A percentile compares a stretch with the other conserved stretches of the same genome.
Evolutionary conservation across 1,140 invertebrate genomes (phyloP).

Genomic region (Magallana ariakensis): DNA sequence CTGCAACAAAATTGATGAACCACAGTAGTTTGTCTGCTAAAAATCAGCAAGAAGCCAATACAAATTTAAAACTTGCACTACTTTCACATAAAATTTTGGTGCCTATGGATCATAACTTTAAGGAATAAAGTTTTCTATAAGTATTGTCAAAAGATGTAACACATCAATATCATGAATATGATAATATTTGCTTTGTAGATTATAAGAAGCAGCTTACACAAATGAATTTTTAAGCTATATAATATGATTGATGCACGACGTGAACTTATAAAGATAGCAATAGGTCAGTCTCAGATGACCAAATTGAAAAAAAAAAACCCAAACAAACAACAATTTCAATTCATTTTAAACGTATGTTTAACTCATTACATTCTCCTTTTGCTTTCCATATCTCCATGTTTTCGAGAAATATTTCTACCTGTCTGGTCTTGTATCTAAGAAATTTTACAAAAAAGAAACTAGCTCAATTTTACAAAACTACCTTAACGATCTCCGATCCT

Average conservation of each 20-base stretch:
- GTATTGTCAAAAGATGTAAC: conserved; percentile 22
- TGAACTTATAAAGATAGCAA: conserved; percentile 18
- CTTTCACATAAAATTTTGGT: conserved; percentile 14
- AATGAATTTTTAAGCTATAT: conserved; percentile 16
- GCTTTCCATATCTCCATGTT: conserved; percentile 20
- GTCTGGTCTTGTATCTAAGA: conserved; percentile 20
- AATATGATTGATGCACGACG: conserved; percentile 16
- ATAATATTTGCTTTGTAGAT: conserved; percentile 19
- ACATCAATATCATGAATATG: conserved; percentile 18
- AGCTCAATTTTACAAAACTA: conserved; percentile 14
- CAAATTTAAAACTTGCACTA: conserved; percentile 7
- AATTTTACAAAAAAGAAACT: conserved; percentile 24
- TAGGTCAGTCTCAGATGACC: conserved; percentile 14
- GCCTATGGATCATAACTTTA: conserved; percentile 12
- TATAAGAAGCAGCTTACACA: conserved; percentile 21
- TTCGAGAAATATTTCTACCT: conserved; percentile 6
- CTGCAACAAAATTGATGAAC: conserved; percentile 17
- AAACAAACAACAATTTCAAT: conserved; percentile 10
- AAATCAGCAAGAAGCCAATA: conserved; percentile 21
- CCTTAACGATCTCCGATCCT: conserved; percentile 14
- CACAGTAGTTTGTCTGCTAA: conserved; percentile 15
- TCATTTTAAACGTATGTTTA: conserved; percentile 10
- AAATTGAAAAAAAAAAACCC: neutral
- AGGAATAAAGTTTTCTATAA: conserved; percentile 23
- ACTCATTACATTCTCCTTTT: conserved; percentile 22